Conservation (phyloP, 2,797 vertebrate genomes). For the Masticophis lateralis region DNA sequence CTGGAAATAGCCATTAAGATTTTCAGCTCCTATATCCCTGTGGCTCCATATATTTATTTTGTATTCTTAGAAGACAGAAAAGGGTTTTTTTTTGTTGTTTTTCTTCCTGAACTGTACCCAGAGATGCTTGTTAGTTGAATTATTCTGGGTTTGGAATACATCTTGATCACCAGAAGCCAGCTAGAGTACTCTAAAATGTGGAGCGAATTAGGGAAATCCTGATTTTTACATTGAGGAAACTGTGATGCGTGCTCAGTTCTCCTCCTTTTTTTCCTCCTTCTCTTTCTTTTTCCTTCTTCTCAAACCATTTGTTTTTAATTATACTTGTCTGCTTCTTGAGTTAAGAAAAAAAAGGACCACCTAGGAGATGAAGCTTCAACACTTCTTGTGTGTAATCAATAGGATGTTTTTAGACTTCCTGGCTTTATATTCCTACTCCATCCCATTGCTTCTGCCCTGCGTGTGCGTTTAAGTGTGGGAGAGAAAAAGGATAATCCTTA, state of each 20-base stretch:
- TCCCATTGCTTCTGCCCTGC: background rate
- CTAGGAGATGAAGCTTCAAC: slow-evolving; percentile 46
- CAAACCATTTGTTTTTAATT: slow-evolving; percentile 61
- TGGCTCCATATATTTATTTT: background rate
- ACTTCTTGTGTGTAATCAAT: slow-evolving; percentile 2
- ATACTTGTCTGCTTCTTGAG: slow-evolving; percentile 23
- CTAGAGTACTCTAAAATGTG: slow-evolving; percentile 21
- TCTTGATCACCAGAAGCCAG: slow-evolving; percentile 29
- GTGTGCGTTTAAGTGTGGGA: background rate
- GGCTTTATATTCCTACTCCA: background rate
- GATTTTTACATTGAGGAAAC: slow-evolving; percentile 23
- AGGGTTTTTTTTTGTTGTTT: background rate
- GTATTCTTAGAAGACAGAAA: background rate
- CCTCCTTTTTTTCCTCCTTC: background rate
- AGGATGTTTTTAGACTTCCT: background rate
- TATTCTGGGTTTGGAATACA: background rate
- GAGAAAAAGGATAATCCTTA: background rate
- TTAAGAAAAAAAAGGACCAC: slow-evolving; percentile 42
- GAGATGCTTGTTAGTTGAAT: background rate
- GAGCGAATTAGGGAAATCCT: background rate
- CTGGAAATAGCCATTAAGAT: background rate
- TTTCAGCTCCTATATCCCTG: background rate
- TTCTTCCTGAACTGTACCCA: background rate
- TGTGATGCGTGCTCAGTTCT: background rate
- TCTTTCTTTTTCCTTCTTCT: background rate